phyloP scores from a whole-genome alignment of 2,797 vertebrate genomes.

The Urophycis tenuis region DNA sequence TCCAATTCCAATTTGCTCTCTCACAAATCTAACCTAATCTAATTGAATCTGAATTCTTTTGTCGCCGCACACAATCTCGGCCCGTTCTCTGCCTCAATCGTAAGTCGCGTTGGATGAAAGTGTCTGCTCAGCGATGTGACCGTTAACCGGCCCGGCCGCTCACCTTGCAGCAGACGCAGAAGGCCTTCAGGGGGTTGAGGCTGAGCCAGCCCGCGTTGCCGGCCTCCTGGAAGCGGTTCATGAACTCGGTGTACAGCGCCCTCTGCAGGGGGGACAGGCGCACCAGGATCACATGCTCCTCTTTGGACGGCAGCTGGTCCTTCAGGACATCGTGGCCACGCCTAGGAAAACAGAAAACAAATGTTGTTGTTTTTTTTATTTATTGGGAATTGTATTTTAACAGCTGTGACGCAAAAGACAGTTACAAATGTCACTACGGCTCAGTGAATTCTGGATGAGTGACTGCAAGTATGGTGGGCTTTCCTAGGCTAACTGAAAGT shows the following conservation, averaged over 20 bases:
- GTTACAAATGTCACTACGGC: too few species aligned
- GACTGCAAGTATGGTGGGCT: too few species aligned
- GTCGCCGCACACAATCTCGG: neutral
- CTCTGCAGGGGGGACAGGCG: conserved; percentile 92
- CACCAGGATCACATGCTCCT: conserved; percentile 93
- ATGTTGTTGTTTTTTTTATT: neutral
- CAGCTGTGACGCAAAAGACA: too few species aligned
- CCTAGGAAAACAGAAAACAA: conserved; percentile 52
- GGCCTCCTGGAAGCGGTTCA: conserved; percentile 94
- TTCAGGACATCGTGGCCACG: conserved; percentile 91
- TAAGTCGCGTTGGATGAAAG: neutral
- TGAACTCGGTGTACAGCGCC: conserved; percentile 94
- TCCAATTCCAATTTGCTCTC: neutral
- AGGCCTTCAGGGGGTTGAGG: conserved; percentile 93
- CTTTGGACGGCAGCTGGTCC: conserved; percentile 86
- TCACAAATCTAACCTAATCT: too few species aligned
- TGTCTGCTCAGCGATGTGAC: neutral
- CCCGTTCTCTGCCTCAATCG: neutral
- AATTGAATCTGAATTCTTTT: too few species aligned
- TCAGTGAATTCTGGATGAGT: too few species aligned
- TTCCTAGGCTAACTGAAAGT: too few species aligned
- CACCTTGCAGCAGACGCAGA: conserved; percentile 97
- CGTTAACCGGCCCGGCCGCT: conserved; percentile 17
- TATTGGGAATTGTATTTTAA: neutral
- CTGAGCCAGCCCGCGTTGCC: conserved; percentile 95